phyloP scores from a whole-genome alignment of 2,797 vertebrate species.

The Nyctalus aviator region DNA sequence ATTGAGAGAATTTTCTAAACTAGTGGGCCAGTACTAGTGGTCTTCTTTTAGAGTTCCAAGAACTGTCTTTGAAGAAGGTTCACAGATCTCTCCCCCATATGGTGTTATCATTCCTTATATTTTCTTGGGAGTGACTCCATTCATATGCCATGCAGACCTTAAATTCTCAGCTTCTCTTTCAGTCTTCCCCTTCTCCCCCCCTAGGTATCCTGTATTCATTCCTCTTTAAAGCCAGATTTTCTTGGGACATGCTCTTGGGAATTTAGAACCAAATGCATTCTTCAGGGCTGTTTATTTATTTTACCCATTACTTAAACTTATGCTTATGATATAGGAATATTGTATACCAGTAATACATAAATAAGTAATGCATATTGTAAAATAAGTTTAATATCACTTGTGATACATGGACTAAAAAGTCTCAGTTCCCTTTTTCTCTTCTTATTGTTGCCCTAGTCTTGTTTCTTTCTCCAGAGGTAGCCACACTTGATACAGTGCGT shows the following conservation, averaged over 20 bases:
- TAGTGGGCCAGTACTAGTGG: not conserved
- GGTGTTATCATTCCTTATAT: not conserved
- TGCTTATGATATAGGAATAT: not conserved
- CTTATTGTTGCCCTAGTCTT: not conserved
- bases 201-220: not conserved
- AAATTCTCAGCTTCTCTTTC: not conserved
- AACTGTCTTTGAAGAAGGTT: conserved; percentile 40
- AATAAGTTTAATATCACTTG: not conserved
- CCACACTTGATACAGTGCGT: not conserved
- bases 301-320: not conserved
- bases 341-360: not conserved
- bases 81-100: not conserved
- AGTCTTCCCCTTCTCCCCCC: not conserved
- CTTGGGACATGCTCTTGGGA: not conserved
- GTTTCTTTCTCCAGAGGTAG: conserved; percentile 1
- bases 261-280: not conserved
- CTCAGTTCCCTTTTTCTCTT: not conserved
- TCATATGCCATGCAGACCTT: not conserved
- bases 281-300: not conserved
- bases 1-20: not conserved
- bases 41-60: not conserved
- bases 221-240: not conserved
- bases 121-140: not conserved
- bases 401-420: not conserved
- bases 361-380: not conserved